Base-by-base conservation (phyloP, 2,113 vertebrate genomes). In the Menura novaehollandiae region DNA sequence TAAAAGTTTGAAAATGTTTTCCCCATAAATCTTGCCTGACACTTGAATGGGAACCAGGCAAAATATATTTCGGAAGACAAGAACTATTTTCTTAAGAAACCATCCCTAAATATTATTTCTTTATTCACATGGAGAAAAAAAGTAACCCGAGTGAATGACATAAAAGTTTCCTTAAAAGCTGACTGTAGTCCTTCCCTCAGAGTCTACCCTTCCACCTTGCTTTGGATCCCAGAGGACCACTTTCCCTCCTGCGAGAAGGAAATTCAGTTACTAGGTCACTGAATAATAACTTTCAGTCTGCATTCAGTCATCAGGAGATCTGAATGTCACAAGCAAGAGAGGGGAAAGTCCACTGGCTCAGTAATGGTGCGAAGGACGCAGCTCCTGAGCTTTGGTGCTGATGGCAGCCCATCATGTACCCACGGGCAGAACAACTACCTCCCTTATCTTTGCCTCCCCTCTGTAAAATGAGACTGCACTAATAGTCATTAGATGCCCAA, bases 281-380 rank as follows among this genome's bases (percentile, higher is more conserved):
- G 32, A 86, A 53, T 47, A 20, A 26, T 17, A 49, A 19, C 37
- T 60, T 84, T 58, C 5, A 4, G 16, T 7, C 35, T 63, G 6
- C 21, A 16, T 58, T 89, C 23, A 53, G 23, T 30, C 24, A 58
- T 41, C 51, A 37, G 28, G 41, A 85, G 32, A 58, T 28, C n/a
- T 0, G 1, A 56, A 41, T 39, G 17, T 26, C 55, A 72, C 10
- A 32, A 69, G 22, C 19, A 52, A 41, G 53, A 68, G 35, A 66
- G 9, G 16, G 10, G 4, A 56, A 78, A 63, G 13, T 59, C 53
- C 43, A 6, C 28, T 33, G 55, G 18, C 23, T 81, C 64, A 51
- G 28, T 7, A 49, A 14, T 0, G 8, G 18, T 68, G 37, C 2
- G 1, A 81, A 69, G 55, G 39, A 51, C 5, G 1, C 0, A 0